These are phyloP conservation scores for Mesocentrotus franciscanus DNA, from an alignment of 53 echinoderm and acorn worm genomes.

Conservation along the genomic window DNA sequence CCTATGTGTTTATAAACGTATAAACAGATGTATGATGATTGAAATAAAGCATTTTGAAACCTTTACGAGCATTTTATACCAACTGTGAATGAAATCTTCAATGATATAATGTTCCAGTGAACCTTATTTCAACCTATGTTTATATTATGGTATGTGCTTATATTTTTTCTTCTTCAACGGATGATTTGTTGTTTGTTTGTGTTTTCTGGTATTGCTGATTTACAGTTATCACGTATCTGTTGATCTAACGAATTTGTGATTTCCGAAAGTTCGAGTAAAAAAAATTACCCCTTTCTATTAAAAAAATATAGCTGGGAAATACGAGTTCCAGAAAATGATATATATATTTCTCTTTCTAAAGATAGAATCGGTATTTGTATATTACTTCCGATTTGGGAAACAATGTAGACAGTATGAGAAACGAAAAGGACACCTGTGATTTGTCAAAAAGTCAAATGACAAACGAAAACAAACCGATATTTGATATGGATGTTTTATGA, in stretches of 20 bases:
- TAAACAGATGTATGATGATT: neutral
- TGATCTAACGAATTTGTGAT: conserved; percentile 14
- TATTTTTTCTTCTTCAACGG: neutral
- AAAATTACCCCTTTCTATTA: neutral
- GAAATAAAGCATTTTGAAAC: neutral
- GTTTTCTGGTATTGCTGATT: neutral
- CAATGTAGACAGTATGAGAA: neutral
- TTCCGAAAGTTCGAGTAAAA: neutral
- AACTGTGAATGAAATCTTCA: neutral
- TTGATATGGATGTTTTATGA: neutral
- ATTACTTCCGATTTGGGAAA: conserved; percentile 14
- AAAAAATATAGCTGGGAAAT: neutral
- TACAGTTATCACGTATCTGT: neutral
- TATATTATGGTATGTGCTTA: neutral
- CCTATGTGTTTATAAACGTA: neutral
- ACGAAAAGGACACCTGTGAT: neutral
- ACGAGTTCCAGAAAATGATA: neutral
- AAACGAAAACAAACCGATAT: neutral
- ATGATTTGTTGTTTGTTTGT: conserved; percentile 20
- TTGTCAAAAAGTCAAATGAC: neutral
- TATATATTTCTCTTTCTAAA: neutral
- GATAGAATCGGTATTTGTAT: neutral
- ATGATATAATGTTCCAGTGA: neutral
- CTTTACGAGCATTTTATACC: neutral
- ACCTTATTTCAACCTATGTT: neutral